Evolutionary conservation across 2,113 vertebrate genomes (phyloP).

Genomic region (Lasiurus cinereus): DNA sequence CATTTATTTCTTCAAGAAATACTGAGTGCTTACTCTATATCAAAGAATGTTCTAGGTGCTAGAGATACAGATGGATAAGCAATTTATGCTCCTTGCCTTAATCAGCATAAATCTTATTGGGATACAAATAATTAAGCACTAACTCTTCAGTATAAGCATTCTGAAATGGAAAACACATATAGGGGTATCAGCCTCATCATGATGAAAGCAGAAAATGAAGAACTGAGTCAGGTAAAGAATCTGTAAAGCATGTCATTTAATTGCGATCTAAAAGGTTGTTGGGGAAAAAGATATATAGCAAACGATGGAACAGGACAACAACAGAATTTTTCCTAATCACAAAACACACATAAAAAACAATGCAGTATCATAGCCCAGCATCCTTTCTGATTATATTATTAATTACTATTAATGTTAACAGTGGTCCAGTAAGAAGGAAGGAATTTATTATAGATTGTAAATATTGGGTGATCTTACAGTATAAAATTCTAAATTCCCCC

Average conservation of each 20-base stretch:
- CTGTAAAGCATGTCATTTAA: background rate
- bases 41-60: background rate
- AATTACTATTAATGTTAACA: slow-evolving; percentile 15
- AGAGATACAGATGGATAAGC: background rate
- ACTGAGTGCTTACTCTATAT: background rate
- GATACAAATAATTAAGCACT: background rate
- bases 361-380: background rate
- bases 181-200: background rate
- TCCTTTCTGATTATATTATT: background rate
- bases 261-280: background rate
- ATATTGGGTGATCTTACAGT: background rate
- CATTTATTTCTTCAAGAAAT: slow-evolving; percentile 15
- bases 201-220: background rate
- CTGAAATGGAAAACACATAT: background rate
- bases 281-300: background rate
- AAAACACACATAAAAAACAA: background rate
- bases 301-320: background rate
- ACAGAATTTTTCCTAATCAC: background rate
- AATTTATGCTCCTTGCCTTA: background rate
- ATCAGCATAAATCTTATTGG: background rate
- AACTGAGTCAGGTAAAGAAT: background rate
- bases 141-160: background rate
- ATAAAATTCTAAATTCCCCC: background rate
- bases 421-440: background rate
- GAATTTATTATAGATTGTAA: background rate